Conservation (phyloP, 2,797 vertebrate genomes). For the Valencia hispanica region DNA sequence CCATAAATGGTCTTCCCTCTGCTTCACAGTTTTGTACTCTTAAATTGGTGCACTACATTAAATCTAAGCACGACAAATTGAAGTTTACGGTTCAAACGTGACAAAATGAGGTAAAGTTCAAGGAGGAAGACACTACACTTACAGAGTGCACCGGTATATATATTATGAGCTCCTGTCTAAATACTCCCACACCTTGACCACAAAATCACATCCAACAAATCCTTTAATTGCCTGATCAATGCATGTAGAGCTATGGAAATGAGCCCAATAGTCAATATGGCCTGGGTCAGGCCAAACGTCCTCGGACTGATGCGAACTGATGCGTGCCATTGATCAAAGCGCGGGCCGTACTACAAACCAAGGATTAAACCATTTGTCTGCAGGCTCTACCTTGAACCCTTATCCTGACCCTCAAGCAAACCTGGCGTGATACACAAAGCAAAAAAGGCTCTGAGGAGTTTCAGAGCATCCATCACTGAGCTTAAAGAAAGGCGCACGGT, state of each 20-base stretch:
- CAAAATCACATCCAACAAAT: conserved; percentile 59
- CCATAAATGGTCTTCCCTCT: not conserved
- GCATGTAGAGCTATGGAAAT: conserved; percentile 67
- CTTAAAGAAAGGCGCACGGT: conserved; percentile 23
- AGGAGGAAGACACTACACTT: not conserved
- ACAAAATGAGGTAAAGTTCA: not conserved
- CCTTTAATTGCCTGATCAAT: conserved; percentile 77
- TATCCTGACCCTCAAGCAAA: conserved; percentile 57
- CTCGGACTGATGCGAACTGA: conserved; percentile 25
- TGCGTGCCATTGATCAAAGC: conserved; percentile 62
- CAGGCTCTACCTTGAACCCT: conserved; percentile 65
- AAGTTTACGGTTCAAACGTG: not conserved
- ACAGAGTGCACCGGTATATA: not conserved
- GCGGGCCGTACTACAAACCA: conserved; percentile 46
- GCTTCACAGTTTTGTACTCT: not conserved
- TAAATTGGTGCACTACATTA: not conserved
- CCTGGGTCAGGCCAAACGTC: conserved; percentile 40
- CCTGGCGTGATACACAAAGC: conserved; percentile 38
- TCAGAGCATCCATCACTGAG: conserved; percentile 60
- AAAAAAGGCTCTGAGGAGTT: conserved; percentile 39
- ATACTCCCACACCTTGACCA: conserved; percentile 20
- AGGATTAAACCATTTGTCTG: conserved; percentile 62
- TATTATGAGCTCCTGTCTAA: conserved; percentile 5
- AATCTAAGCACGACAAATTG: not conserved
- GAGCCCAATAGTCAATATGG: conserved; percentile 60